Evolutionary conservation across 2,888 invertebrate genomes (phyloP).

Genomic region (Zele albiditarsus): DNA sequence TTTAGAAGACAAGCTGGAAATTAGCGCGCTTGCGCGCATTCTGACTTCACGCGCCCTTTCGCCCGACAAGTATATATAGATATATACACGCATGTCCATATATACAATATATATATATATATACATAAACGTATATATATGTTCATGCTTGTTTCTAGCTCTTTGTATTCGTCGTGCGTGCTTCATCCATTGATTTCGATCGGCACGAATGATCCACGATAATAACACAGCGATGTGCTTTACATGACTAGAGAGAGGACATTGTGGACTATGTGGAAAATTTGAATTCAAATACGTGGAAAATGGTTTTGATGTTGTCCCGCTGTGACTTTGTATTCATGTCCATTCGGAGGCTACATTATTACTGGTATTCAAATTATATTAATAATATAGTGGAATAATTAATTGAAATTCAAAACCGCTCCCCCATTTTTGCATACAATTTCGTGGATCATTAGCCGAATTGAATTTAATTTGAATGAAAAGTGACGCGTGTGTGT

Average conservation of each 20-base stretch:
- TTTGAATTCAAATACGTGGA: not conserved
- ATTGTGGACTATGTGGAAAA: not conserved
- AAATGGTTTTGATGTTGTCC: not conserved
- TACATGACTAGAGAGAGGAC: constrained; percentile 2
- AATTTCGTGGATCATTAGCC: not conserved
- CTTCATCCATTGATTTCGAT: not conserved
- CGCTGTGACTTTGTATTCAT: not conserved
- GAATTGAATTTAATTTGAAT: not conserved
- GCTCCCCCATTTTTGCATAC: not conserved
- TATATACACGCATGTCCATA: not conserved
- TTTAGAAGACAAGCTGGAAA: not conserved
- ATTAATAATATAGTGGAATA: not conserved
- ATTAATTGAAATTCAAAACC: not conserved
- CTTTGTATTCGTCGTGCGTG: not conserved
- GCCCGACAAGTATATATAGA: constrained; percentile 1
- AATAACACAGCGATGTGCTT: not conserved
- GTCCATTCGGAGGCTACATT: not conserved
- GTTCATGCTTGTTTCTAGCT: not conserved
- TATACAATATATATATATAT: not conserved
- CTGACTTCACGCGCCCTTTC: constrained; percentile 30
- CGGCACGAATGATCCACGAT: not conserved
- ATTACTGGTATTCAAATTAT: not conserved
- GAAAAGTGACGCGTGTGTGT: not conserved
- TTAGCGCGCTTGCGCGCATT: constrained; percentile 2
- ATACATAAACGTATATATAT: not conserved